phyloP scores from a whole-genome alignment of 2,113 vertebrate species.

The Paratilapia polleni region DNA sequence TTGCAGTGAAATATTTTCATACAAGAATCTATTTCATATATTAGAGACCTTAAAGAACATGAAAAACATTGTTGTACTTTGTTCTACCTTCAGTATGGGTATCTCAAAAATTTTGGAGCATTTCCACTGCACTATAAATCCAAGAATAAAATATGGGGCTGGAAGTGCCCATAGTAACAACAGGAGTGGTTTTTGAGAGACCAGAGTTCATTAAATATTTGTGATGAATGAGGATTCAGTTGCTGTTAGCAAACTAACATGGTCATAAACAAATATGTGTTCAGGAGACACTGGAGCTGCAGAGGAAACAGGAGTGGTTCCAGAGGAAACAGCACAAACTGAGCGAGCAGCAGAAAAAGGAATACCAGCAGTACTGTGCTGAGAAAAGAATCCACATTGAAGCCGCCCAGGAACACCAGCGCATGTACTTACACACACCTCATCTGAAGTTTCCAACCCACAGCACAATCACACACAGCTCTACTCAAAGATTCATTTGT shows the following conservation, averaged over 20 bases:
- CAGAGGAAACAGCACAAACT: slow-evolving; percentile 77
- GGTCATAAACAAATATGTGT: neutral
- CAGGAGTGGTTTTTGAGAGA: neutral
- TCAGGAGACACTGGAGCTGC: slow-evolving; percentile 78
- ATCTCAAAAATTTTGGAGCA: too few species aligned
- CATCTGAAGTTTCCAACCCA: neutral
- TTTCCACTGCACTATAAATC: too few species aligned
- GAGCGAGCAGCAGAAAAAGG: slow-evolving; percentile 62
- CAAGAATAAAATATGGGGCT: neutral
- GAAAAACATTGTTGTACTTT: too few species aligned
- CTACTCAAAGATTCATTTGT: neutral
- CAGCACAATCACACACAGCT: neutral
- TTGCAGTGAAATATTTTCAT: too few species aligned
- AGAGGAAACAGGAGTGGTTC: slow-evolving; percentile 82
- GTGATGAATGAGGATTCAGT: neutral
- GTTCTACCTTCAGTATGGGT: too few species aligned
- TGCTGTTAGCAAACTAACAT: neutral
- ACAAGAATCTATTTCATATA: too few species aligned
- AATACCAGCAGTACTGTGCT: slow-evolving; percentile 75
- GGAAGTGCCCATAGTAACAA: neutral
- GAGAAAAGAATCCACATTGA: slow-evolving; percentile 59
- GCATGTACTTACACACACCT: slow-evolving; percentile 26
- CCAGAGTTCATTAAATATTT: too few species aligned
- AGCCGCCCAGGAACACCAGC: slow-evolving; percentile 15
- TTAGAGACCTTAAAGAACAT: too few species aligned